A percentile compares a stretch with the other conserved stretches of the same genome.
Evolutionary conservation across 2,797 vertebrate genomes (phyloP).

Genomic region (Lateolabrax maculatus): DNA sequence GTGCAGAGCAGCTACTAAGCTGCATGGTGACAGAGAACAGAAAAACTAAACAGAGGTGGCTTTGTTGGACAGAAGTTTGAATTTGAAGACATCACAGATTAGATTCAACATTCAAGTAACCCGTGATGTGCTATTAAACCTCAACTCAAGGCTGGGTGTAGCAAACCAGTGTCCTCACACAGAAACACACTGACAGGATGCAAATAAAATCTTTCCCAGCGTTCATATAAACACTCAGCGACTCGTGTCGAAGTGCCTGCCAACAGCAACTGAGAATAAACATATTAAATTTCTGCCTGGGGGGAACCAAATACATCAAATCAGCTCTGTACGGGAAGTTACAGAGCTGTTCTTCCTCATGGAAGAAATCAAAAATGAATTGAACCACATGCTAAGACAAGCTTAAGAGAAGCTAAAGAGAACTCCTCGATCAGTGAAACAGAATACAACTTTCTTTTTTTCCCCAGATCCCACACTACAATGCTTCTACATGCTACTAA

Average conservation of each 20-base stretch:
- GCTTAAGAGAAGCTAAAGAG: too few species aligned
- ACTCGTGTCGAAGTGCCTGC: conserved; percentile 25
- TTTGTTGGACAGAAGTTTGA: conserved; percentile 13
- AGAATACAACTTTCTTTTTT: too few species aligned
- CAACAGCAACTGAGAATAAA: conserved; percentile 49
- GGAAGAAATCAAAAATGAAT: too few species aligned
- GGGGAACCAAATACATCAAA: conserved; percentile 17
- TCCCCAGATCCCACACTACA: too few species aligned
- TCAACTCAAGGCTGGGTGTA: background rate
- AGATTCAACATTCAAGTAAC: background rate
- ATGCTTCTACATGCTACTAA: too few species aligned
- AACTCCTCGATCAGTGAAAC: too few species aligned
- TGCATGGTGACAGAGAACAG: background rate
- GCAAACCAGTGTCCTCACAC: conserved; percentile 44
- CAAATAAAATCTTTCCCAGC: conserved; percentile 40
- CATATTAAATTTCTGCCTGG: conserved; percentile 51
- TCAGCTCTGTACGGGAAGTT: conserved; percentile 26
- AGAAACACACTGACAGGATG: conserved; percentile 29
- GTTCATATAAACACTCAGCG: conserved; percentile 36
- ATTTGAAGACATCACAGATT: conserved; percentile 1
- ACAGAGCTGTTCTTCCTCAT: too few species aligned
- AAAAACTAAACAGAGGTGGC: conserved; percentile 12
- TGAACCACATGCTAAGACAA: too few species aligned
- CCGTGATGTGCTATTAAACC: background rate
- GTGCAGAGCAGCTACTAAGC: conserved; percentile 11